Evolutionary conservation across 2,888 invertebrate genomes (phyloP), one percentile per base, ranked within the genome.

Genomic region (Merodon equestris): DNA sequence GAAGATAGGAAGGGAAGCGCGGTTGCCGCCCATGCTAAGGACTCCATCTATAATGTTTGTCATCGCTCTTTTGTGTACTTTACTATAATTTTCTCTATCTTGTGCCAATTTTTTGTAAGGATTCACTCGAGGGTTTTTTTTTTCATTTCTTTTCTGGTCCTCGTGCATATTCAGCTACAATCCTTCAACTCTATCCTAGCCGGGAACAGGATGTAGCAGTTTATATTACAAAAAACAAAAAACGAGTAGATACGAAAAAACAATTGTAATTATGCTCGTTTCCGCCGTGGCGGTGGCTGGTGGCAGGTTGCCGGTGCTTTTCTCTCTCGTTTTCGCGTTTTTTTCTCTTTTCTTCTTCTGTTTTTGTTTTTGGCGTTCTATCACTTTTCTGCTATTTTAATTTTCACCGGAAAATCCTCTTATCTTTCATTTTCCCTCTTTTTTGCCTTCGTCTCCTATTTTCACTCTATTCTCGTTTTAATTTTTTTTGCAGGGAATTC

Each of bases 351-450:
- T 27, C n/a, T 36, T 54, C 57, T 53, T 63, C 68, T 68, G 61
- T 68, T 68, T 53, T 54, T 17, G 34, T n/a, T 60, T 54, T 68
- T 64, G 17, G 48, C 47, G 54, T 63, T 74, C 68, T 70, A 79
- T 74, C 79, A 79, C 68, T 74, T 70, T 79, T 74, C 74, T 70
- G 79, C 79, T 79, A 57, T 70, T 74, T 74, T 79, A 79, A 74
- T 74, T 79, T 79, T 70, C 66, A 63, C 68, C 68, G 74, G 68
- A 64, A 79, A 74, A 79, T 79, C 74, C 68, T 74, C 79, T 79
- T 74, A 74, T 79, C 70, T 79, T 70, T 50, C 38, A 53, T 45
- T 50, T 60, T 64, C 63, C 60, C 18, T n/a, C n/a, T n/a, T n/a
- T n/a, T n/a, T n/a, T n/a, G n/a, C n/a, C n/a, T n/a, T n/a, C n/a